Evolutionary conservation across 2,888 invertebrate species (phyloP), one percentile per base, ranked within the genome.

Genomic region (Nephrocerus scutellatus): DNA sequence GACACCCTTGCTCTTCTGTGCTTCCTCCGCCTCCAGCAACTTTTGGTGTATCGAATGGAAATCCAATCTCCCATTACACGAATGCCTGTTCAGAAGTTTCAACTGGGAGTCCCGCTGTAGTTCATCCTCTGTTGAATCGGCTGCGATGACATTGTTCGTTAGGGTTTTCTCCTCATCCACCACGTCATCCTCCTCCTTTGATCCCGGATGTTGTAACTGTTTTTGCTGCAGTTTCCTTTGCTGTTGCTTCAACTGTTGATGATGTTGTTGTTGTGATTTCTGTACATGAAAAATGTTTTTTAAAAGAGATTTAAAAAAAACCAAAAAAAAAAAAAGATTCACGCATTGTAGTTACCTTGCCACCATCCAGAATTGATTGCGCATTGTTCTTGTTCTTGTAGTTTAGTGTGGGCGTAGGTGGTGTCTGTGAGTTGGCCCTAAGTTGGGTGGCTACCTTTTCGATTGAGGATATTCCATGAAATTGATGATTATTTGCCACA

Each of bases 1-100:
- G 36, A 87, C 77, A 40, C 84, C 82, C 53, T 79, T 77, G 31
- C 81, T 73, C 34, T 55, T 54, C 29, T 52, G 50, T 31, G 49
- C 46, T 19, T 51, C 41, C 39, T 47, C 49, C 35, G 50, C 36
- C 26, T 50, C 40, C 36, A 48, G 39, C 22, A 48, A 38, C 25
- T 48, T 44, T 21, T 49, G 41, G 34, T 54, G 47, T 44, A 63
- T 38, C 2, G 55, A 41, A 23, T 45, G 53, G 40, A 51, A 54
- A 51, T 62, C 55, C 48, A 65, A 39, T 30, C 44, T 43, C 25
- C 51, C 53, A 25, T 54, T 55, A 32, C 47, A 52, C 31, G 73
- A 67, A 49, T 55, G 65, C 21, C 51, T 49, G 46, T 52, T 53
- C 25, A 54, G 35, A 18, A 44, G 32, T 41, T 51, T 52, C 19